These are phyloP conservation scores for Drosophila longiperda DNA, from an alignment of 2,888 invertebrate genomes.

Conservation along the genomic window DNA sequence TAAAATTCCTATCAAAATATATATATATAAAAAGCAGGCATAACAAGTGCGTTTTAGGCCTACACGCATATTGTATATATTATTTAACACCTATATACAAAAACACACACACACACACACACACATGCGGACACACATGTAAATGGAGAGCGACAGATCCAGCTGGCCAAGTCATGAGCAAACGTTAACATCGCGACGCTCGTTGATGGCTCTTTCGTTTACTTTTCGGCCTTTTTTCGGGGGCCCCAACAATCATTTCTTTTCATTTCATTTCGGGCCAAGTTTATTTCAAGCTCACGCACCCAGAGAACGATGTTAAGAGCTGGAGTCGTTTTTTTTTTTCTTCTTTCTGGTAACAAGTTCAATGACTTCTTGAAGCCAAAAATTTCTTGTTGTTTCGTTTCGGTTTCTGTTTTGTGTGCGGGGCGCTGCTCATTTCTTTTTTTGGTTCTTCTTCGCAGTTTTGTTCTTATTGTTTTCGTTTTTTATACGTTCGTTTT, in stretches of 20 bases:
- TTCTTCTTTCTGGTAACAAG: slow-evolving; percentile 69
- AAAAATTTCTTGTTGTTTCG: slow-evolving; percentile 55
- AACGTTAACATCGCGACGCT: slow-evolving; percentile 33
- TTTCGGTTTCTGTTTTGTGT: slow-evolving; percentile 67
- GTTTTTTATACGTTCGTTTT: slow-evolving; percentile 83
- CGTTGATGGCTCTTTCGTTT: slow-evolving; percentile 31
- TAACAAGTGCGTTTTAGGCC: slow-evolving; percentile 69
- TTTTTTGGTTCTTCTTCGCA: slow-evolving; percentile 56
- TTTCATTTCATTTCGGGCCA: slow-evolving; percentile 70
- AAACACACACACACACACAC: slow-evolving; percentile 23
- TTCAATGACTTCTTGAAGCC: slow-evolving; percentile 83
- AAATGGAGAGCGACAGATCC: slow-evolving; percentile 10
- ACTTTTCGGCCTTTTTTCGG: slow-evolving; percentile 34
- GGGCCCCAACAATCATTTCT: slow-evolving; percentile 56
- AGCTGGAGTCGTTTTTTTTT: slow-evolving; percentile 13
- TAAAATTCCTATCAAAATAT: slow-evolving; percentile 42
- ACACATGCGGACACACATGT: slow-evolving; percentile 8
- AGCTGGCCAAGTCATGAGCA: slow-evolving; percentile 57
- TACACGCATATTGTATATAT: slow-evolving; percentile 42
- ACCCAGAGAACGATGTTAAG: slow-evolving; percentile 54
- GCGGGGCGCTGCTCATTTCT: slow-evolving; percentile 44
- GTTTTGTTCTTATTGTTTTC: slow-evolving; percentile 73
- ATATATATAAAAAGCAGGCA: slow-evolving; percentile 32
- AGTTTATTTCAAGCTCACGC: slow-evolving; percentile 77
- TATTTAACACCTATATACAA: slow-evolving; percentile 67